Conservation (phyloP, 2,113 vertebrate genomes). For the Corydoras sp. region DNA sequence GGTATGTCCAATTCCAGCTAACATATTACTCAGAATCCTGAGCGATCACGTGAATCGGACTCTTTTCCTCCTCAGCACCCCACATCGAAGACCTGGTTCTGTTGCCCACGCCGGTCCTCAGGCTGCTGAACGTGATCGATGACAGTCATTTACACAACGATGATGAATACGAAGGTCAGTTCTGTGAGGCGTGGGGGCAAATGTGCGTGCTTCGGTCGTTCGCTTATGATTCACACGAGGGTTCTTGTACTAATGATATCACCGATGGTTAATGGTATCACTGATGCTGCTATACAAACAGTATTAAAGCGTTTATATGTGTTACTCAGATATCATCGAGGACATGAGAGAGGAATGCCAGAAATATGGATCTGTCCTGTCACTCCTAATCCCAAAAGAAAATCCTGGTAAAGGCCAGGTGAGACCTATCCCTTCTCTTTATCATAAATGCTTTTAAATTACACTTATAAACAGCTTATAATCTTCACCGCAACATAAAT, state of each 20-base stretch:
- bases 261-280: no score
- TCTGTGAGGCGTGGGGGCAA: no score
- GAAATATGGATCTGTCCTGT: constrained; percentile 85
- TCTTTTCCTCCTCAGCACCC: constrained; percentile 68
- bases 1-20: constrained; percentile 63
- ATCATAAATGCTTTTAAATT: neutral
- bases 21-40: neutral
- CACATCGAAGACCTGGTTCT: constrained; percentile 92
- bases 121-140: constrained; percentile 86
- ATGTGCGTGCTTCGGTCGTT: no score
- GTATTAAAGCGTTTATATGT: neutral
- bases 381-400: constrained; percentile 91
- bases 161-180: constrained; percentile 86
- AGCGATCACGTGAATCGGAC: neutral
- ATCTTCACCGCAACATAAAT: no score
- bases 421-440: constrained; percentile 26
- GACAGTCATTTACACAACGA: constrained; percentile 86
- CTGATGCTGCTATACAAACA: no score
- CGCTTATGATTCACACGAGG: no score
- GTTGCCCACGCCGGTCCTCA: constrained; percentile 87
- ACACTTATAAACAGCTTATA: no score
- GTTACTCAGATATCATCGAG: constrained; percentile 78
- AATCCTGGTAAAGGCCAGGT: constrained; percentile 96
- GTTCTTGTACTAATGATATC: no score
- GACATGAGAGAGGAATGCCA: constrained; percentile 92